Base-by-base conservation (phyloP, 1,140 invertebrate species). In the Psilanteris sp. region DNA sequence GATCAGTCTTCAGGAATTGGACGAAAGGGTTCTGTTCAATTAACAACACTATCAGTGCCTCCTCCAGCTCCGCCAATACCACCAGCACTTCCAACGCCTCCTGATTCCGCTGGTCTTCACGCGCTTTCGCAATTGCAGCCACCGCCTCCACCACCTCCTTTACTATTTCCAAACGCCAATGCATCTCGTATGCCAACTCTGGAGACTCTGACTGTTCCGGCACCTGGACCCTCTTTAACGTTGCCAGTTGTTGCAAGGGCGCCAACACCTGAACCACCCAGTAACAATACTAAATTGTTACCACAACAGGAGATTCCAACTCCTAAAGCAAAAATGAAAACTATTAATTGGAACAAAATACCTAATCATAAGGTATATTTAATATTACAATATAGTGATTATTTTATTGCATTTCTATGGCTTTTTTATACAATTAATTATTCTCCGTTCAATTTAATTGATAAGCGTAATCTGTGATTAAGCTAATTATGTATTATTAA, bases 271-370 rank as follows among this genome's bases (percentile, higher is more conserved):
- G 57, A 87, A 79, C 76, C 82, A 5, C 81, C 86, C 37, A 82
- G 76, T 79, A 70, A 84, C 81, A 79, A 84, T 75, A 76, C 87
- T 48, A 88, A 88, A 46, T 78, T 90, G 79, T 89, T 96, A 73
- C 95, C 95, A 1, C 95, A 97, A 81, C 95, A 96, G 84, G 93
- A 95, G 78, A 96, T 93, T 27, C 96, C 96, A 0, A 92, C 93
- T 31, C 96, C 96, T 2, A 95, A 94, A 86, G 91, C 94, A n/a
- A 97, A 97, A 84, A 96, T 97, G 96, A 96, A 96, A 87, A 96
- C 96, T 2, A 93, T 97, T 59, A 97, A 97, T 83, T 97, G 96
- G 96, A 96, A 95, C 82, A 97, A 97, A 86, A 96, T 97, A 79
- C 95, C 96, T 2, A 94, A 93, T 84, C 93, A 93, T 81, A 96